Base-by-base conservation (phyloP, 2,113 vertebrate genomes). In the Helogale parvula region DNA sequence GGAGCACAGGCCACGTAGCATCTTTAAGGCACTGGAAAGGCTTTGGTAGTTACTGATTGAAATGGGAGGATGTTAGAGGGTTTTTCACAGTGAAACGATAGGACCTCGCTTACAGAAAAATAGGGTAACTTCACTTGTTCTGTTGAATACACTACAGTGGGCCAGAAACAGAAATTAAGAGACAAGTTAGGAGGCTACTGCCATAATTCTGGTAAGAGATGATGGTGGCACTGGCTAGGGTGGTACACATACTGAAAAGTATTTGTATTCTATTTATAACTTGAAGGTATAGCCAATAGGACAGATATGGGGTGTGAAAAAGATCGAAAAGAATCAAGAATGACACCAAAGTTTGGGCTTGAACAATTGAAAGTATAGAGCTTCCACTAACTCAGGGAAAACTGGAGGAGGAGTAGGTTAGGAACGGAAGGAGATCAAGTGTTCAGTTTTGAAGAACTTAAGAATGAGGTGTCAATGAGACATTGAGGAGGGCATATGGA, bases 1-100 rank as follows among this genome's bases (percentile, higher is more conserved):
- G 6, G 6, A 21, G 0, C 7, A 84, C 4, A 72, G 27, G 50
- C 4, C 29, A 1, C 7, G 11, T 27, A 60, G n/a, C 7, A 10
- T 12, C 12, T n/a, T 83, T 5, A 84, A 15, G 25, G 11, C 31
- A 65, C 0, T 33, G 21, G 15, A 27, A 95, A 3, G 17, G 6
- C 50, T n/a, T 45, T 45, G 8, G 8, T n/a, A 16, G 69, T 71
- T 79, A 66, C 35, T 52, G 47, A 79, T n/a, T 38, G 45, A 80
- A 9, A 86, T 23, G 13, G 60, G 21, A 91, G 1, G 38, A 33
- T n/a, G 27, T 12, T 10, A n/a, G 41, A 68, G 31, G 23, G 21
- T 54, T 95, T 47, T 79, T 12, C 52, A 94, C 0, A 35, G 9
- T 38, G 47, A 82, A 82, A 57, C 10, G 33, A 71, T 57, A 25